A percentile compares a stretch with the other conserved stretches of the same genome.
phyloP scores from a whole-genome alignment of 2,888 invertebrate genomes.

The Sesamia inferens region DNA sequence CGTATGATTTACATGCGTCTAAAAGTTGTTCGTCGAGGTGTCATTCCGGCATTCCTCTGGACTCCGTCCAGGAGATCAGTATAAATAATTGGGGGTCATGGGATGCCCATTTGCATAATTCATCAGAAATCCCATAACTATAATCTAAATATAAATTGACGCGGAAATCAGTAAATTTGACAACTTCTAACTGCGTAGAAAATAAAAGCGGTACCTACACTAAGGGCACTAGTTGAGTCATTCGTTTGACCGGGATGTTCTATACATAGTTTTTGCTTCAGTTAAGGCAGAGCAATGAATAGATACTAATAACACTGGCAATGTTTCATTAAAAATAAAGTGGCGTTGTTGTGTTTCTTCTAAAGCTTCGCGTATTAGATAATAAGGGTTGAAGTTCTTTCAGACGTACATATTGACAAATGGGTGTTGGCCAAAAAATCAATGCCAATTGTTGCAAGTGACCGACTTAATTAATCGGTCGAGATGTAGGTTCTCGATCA shows the following conservation, averaged over 20 bases:
- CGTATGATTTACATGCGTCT: conserved; percentile 76
- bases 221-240: conserved; percentile 18
- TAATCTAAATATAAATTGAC: conserved; percentile 41
- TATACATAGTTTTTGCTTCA: conserved; percentile 28
- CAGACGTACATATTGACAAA: conserved; percentile 51
- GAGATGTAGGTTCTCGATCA: conserved; percentile 46
- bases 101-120: conserved; percentile 57
- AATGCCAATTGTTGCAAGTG: conserved; percentile 62
- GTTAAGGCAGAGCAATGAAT: conserved; percentile 32
- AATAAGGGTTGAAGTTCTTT: conserved; percentile 39
- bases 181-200: conserved; percentile 28
- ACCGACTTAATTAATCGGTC: conserved; percentile 45
- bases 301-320: conserved; percentile 12
- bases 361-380: conserved; percentile 24
- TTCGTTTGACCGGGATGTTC: conserved; percentile 37
- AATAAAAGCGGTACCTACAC: conserved; percentile 20
- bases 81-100: conserved; percentile 72
- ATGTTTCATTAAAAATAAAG: conserved; percentile 15
- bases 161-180: conserved; percentile 22
- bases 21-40: conserved; percentile 69
- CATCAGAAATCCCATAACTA: conserved; percentile 47
- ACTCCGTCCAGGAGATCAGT: conserved; percentile 82
- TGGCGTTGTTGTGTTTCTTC: conserved; percentile 8
- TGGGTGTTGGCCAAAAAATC: conserved; percentile 58
- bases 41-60: conserved; percentile 82